These are phyloP conservation scores for Oscheius sp. DNA, from an alignment of 2,888 invertebrate genomes.

Conservation along the genomic window DNA sequence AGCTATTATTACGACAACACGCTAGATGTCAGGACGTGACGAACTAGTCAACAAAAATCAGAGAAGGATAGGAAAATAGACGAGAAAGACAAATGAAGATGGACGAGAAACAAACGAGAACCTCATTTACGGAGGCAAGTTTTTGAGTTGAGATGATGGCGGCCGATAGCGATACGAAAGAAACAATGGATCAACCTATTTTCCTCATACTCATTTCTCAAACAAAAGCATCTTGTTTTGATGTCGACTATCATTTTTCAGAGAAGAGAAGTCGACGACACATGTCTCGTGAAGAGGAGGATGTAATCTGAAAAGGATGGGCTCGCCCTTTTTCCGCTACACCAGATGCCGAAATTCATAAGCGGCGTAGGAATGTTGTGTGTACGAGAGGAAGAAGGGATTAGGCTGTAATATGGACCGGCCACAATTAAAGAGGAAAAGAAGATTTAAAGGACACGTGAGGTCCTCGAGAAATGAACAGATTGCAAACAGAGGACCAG, in stretches of 20 bases:
- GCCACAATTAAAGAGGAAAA: background rate
- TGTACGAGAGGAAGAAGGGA: background rate
- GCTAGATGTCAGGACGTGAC: too few relatives aligned
- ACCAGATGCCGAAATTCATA: conserved; percentile 7
- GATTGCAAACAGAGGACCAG: conserved; percentile 4
- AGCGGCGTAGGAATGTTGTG: conserved; percentile 19
- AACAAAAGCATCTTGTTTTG: too few relatives aligned
- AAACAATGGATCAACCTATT: too few relatives aligned
- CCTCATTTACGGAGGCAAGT: conserved; percentile 15
- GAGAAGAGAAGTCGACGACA: too few relatives aligned
- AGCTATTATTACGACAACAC: too few relatives aligned
- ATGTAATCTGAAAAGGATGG: background rate
- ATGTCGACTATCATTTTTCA: too few relatives aligned
- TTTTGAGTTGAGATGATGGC: background rate
- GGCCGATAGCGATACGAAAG: background rate
- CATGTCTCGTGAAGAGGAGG: too few relatives aligned
- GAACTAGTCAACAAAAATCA: too few relatives aligned
- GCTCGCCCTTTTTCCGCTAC: too few relatives aligned
- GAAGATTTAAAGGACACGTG: background rate
- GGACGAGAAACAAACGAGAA: background rate
- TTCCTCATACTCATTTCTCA: too few relatives aligned
- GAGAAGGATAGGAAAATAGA: background rate
- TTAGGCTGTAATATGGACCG: background rate
- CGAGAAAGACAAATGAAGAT: background rate
- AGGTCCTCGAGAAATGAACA: conserved; percentile 2